These are phyloP conservation scores for Aptenodytes forsteri DNA, from an alignment of 2,113 vertebrate genomes.

Conservation along the genomic window DNA sequence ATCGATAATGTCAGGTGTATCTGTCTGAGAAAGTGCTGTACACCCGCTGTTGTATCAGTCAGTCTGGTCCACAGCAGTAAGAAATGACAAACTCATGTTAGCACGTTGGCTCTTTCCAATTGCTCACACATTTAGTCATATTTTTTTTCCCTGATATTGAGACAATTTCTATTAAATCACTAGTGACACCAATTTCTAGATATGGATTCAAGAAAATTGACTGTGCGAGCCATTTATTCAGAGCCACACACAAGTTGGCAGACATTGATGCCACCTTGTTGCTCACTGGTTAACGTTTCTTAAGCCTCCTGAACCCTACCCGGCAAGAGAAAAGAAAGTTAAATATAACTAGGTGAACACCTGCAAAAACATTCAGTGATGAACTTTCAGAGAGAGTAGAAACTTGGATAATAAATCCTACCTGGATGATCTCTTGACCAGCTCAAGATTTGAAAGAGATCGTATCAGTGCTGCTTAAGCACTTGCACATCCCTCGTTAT, in stretches of 20 bases:
- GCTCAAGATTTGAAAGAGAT: not conserved
- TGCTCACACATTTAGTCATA: not conserved
- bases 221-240: not conserved
- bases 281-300: not conserved
- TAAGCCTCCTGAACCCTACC: not conserved
- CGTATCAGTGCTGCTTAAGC: accelerated
- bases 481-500: not conserved
- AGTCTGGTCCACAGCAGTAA: not conserved
- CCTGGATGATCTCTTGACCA: not conserved
- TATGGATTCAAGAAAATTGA: not conserved
- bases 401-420: not conserved
- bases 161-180: not conserved
- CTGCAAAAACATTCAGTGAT: not conserved
- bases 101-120: not conserved
- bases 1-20: not conserved
- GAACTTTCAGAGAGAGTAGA: not conserved
- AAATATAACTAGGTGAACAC: not conserved
- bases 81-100: not conserved
- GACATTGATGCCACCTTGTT: not conserved
- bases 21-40: not conserved
- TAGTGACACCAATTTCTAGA: not conserved
- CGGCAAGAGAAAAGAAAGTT: not conserved
- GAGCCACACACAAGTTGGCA: not conserved
- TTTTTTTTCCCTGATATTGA: not conserved
- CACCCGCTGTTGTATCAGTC: accelerated